These are phyloP conservation scores for Picathartes gymnocephalus DNA, from an alignment of 2,113 vertebrate species.

Conservation along the genomic window DNA sequence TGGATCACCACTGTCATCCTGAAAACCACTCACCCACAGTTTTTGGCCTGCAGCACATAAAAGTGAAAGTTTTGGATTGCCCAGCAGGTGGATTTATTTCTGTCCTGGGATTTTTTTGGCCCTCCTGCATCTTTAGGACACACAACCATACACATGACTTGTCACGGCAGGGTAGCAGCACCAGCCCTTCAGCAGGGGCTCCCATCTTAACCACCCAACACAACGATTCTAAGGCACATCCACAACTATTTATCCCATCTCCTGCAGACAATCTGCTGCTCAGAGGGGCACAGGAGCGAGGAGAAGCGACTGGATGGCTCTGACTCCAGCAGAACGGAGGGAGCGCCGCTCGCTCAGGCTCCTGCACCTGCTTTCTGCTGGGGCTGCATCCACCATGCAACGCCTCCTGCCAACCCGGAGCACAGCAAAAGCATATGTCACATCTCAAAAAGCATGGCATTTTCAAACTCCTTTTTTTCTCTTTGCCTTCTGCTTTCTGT, in stretches of 20 bases:
- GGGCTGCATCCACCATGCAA: slow-evolving; percentile 33
- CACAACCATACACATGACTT: rapidly evolving
- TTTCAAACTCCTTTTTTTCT: slow-evolving; percentile 54
- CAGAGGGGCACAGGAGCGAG: background rate
- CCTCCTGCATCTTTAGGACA: background rate
- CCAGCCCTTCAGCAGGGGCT: background rate
- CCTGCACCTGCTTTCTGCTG: slow-evolving; percentile 39
- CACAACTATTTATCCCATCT: background rate
- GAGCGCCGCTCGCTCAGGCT: background rate
- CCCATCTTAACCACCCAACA: background rate
- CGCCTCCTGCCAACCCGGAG: slow-evolving; percentile 40
- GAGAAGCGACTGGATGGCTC: background rate
- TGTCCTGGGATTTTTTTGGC: background rate
- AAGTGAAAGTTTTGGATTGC: background rate
- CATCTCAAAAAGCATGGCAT: slow-evolving; percentile 55
- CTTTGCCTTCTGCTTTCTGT: slow-evolving; percentile 62
- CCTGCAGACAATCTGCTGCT: slow-evolving; percentile 19
- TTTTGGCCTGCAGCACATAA: rapidly evolving
- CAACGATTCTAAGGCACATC: background rate
- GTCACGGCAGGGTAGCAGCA: background rate
- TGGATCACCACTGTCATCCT: background rate
- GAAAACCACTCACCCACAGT: background rate
- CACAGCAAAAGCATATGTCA: slow-evolving; percentile 56
- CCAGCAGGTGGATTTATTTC: background rate
- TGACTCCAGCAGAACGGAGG: background rate